A percentile compares a stretch with the other conserved stretches of the same genome.
These are phyloP conservation scores for Aspidapion aeneum DNA, from an alignment of 2,888 invertebrate species.

Conservation along the genomic window DNA sequence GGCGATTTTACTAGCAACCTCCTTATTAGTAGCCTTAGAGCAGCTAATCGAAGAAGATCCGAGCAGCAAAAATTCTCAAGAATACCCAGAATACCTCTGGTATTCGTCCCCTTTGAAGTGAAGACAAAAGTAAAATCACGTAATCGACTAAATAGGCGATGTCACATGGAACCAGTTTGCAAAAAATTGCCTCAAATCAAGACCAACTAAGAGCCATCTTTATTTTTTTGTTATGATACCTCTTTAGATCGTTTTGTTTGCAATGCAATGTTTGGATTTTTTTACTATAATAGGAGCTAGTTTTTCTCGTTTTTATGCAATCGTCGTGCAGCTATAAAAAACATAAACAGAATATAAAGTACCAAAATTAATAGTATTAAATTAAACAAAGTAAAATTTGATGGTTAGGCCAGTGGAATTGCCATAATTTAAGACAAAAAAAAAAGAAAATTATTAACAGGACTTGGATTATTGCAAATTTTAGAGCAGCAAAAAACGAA, in stretches of 20 bases:
- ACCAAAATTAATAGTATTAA: too few species aligned
- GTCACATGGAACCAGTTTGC: not conserved
- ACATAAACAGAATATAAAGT: too few species aligned
- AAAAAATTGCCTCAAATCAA: not conserved
- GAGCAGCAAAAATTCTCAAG: not conserved
- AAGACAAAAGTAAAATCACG: not conserved
- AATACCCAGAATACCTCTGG: not conserved
- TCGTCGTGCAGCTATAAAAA: too few species aligned
- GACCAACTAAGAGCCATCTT: not conserved
- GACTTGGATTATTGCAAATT: too few species aligned
- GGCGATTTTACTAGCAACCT: too few species aligned
- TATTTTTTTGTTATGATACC: not conserved
- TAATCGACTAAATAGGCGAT: not conserved
- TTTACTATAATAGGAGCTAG: not conserved
- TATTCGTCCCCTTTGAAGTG: not conserved
- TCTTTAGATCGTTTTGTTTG: not conserved
- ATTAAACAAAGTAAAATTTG: too few species aligned
- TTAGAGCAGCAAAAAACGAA: too few species aligned
- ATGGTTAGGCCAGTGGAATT: too few species aligned
- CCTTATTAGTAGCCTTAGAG: too few species aligned
- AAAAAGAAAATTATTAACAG: too few species aligned
- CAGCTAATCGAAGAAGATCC: not conserved
- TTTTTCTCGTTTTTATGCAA: not conserved
- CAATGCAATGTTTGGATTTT: not conserved
- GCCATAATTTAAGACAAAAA: too few species aligned